Conservation (phyloP, 1,140 invertebrate species). For the Zaprionus ornatus region DNA sequence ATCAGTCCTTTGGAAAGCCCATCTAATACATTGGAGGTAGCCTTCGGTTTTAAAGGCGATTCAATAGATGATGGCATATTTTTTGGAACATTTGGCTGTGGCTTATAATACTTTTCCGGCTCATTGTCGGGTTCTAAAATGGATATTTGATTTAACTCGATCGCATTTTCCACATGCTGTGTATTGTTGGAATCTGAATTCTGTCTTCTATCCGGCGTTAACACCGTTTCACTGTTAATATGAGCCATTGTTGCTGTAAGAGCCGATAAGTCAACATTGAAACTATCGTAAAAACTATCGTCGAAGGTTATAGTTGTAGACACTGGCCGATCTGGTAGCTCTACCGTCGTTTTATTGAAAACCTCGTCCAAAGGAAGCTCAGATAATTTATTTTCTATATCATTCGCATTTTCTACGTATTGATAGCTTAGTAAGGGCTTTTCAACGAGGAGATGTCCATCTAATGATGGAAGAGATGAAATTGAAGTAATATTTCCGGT, state of each 20-base stretch:
- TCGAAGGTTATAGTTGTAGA: slow-evolving; percentile 48
- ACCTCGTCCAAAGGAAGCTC: neutral
- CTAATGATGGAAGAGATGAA: neutral
- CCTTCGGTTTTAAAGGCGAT: slow-evolving; percentile 35
- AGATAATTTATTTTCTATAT: neutral
- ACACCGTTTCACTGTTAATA: slow-evolving; percentile 17
- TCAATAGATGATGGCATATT: neutral
- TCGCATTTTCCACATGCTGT: neutral
- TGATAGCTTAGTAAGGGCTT: neutral
- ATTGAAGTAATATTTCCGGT: neutral
- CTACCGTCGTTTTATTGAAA: neutral
- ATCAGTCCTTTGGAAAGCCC: slow-evolving; percentile 77
- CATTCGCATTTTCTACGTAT: neutral
- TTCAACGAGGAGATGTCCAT: neutral
- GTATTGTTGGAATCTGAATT: slow-evolving; percentile 11
- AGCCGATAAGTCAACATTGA: slow-evolving; percentile 69
- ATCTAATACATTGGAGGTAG: slow-evolving; percentile 61
- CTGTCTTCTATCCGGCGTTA: slow-evolving; percentile 3
- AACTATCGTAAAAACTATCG: slow-evolving; percentile 78
- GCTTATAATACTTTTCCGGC: slow-evolving; percentile 49
- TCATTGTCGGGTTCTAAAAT: neutral
- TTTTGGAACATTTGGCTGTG: neutral
- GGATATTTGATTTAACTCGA: neutral
- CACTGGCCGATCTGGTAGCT: neutral
- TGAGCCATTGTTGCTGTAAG: slow-evolving; percentile 55